Evolutionary conservation across 1,140 invertebrate species (phyloP), one percentile per base, ranked within the genome.

Genomic region (Forficula auricularia): DNA sequence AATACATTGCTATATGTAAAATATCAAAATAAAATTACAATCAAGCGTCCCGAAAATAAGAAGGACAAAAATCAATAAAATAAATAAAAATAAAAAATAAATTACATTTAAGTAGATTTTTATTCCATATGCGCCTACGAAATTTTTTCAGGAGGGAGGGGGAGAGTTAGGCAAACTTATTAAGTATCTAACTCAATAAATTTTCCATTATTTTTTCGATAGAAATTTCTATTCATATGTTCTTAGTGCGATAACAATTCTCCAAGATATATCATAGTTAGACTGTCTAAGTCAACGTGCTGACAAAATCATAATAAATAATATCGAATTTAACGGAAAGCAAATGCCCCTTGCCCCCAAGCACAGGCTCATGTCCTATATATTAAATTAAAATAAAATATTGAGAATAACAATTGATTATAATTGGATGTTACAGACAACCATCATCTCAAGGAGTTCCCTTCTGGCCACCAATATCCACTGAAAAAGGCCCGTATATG

Each of bases 401-500:
- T n/a, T n/a, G n/a, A n/a, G n/a, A n/a, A n/a, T n/a, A n/a, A n/a
- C 42, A 1, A 33, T 33, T 2, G 32, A 43, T 18, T 15, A 38
- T 20, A 19, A 12, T 3, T 18, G 14, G 37, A 8, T 20, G 9
- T 35, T 22, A 35, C 10, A 16, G 15, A 3, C 33, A 19, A 10
- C 12, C 41, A 1, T 16, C 42, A 1, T 33, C 42, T 1, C 15
- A 38, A 10, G 35, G 35, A 2, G 34, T 38, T 3, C 35, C 42
- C 10, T 3, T 1, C 7, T 44, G 42, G 42, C 42, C 42, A 6
- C 3, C 34, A 16, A 8, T 44, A n/a, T 12, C 3, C 7, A 38
- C 34, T 3, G 34, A 38, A 12, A 39, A 19, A 9, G 42, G 42
- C 9, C 42, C 42, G 2, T 44, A 44, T 19, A 10, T 44, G 6